Evolutionary conservation across 2,797 vertebrate genomes (phyloP), one percentile per base, ranked within the genome.

Genomic region (Oreonectes daqikongensis): DNA sequence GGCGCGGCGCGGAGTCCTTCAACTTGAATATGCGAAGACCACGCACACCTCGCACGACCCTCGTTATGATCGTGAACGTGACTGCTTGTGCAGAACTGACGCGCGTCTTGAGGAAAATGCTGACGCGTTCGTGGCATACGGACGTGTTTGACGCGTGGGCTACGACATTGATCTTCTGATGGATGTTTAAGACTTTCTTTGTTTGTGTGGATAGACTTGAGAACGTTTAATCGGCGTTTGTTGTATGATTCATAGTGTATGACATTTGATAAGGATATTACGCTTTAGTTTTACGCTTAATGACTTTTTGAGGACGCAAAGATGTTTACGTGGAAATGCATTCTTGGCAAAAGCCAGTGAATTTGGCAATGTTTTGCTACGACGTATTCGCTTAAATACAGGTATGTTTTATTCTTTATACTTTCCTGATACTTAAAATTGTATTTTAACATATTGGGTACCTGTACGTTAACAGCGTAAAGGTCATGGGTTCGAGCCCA

Each of bases 101-200:
- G n/a, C n/a, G n/a, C n/a, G n/a, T n/a, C n/a, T n/a, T n/a, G n/a
- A n/a, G n/a, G n/a, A n/a, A n/a, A n/a, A n/a, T n/a, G n/a, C n/a
- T n/a, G n/a, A 72, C 30, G 55, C 42, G 63, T 61, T 22, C 26
- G 7, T 12, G 44, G 59, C 8, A 76, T 46, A 14, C 65, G 61
- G 38, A 50, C 35, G 35, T 30, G 48, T 64, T 40, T 53, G 71
- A 64, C 46, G 60, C 1, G 32, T 6, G 52, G 32, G 18, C 60
- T 5, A 22, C 50, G 50, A 53, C 10, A 53, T 8, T 53, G 10
- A 24, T 53, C 50, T 53, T 20, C 20, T 60, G 17, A n/a, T 18
- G 57, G 28, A 60, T 60, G 17, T 60, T 60, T 60, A 32, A 18
- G 30, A 60, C 28, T 30, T 28, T 42, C 32, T 15, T 52, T 11